Conservation (phyloP, 2,888 invertebrate genomes). For the Ectemnius cavifrons region DNA sequence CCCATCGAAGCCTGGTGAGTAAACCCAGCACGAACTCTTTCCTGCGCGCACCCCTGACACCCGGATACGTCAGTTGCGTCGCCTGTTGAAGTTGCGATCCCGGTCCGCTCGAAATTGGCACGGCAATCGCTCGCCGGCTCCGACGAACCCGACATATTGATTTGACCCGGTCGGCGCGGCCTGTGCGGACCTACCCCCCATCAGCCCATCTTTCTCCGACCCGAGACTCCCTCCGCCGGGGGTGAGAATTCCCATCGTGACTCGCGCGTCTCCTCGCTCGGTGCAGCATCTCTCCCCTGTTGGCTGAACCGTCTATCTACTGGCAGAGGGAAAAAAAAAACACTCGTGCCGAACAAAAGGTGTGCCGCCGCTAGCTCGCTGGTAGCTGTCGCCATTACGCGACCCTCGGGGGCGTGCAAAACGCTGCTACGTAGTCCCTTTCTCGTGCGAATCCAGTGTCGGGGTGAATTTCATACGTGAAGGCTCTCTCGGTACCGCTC, state of each 20-base stretch:
- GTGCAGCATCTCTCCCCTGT: conserved; percentile 1
- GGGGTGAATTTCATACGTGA: background rate
- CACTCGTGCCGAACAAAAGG: conserved; percentile 15
- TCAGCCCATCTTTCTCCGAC: conserved; percentile 1
- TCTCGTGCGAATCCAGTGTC: background rate
- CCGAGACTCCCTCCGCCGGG: background rate
- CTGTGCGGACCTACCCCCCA: conserved; percentile 15
- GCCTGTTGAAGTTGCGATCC: conserved; percentile 4
- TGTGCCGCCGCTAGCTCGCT: conserved; percentile 33
- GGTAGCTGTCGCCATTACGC: conserved; percentile 47
- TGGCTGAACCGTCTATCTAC: background rate
- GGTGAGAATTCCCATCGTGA: background rate
- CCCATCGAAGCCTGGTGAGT: conserved; percentile 52
- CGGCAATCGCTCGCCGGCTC: conserved; percentile 13
- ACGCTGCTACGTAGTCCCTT: conserved; percentile 25
- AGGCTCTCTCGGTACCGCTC: background rate
- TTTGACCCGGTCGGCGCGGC: conserved; percentile 36
- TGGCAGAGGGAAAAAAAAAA: background rate
- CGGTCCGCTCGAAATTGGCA: background rate
- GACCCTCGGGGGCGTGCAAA: conserved; percentile 30
- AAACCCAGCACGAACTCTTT: conserved; percentile 6
- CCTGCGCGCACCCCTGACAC: no score
- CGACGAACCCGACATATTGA: conserved; percentile 35
- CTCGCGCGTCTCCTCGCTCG: conserved; percentile 17
- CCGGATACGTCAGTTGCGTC: background rate